Percentiles rank a stretch among this genome's conserved stretches.
phyloP scores from a whole-genome alignment of 1,140 invertebrate species.

The Nomia melanderi region DNA sequence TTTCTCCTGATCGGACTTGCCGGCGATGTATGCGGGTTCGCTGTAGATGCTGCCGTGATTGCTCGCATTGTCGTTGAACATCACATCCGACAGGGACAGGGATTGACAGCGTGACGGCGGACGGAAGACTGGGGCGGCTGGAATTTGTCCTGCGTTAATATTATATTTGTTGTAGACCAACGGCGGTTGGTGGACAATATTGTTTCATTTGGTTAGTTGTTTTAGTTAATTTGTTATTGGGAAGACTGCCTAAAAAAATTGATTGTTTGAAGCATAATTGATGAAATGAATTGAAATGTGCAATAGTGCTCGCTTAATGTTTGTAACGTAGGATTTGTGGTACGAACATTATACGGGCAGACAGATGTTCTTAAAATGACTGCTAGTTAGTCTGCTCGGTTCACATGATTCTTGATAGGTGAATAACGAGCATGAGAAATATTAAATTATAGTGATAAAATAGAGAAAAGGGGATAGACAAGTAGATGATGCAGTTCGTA shows the following conservation, averaged over 20 bases:
- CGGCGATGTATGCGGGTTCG: slow-evolving; percentile 88
- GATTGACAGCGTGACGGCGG: slow-evolving; percentile 84
- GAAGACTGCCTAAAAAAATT: neutral
- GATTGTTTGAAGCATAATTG: neutral
- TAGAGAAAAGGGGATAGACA: too few species aligned
- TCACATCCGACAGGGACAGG: slow-evolving; percentile 86
- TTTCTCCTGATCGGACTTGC: slow-evolving; percentile 85
- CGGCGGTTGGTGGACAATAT: slow-evolving; percentile 10
- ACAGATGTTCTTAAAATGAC: too few species aligned
- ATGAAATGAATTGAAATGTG: neutral
- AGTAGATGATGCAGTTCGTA: too few species aligned
- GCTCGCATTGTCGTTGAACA: slow-evolving; percentile 84
- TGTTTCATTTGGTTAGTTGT: neutral
- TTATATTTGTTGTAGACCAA: slow-evolving; percentile 61
- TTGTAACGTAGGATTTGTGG: too few species aligned
- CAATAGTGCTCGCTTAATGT: too few species aligned
- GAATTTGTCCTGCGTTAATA: slow-evolving; percentile 72
- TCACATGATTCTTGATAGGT: too few species aligned
- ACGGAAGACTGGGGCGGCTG: slow-evolving; percentile 75
- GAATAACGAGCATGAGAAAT: too few species aligned
- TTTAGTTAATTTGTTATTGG: neutral
- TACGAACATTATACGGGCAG: too few species aligned
- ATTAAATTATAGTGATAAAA: too few species aligned
- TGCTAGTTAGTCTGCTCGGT: too few species aligned
- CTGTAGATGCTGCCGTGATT: slow-evolving; percentile 90